Evolutionary conservation across 2,888 invertebrate genomes (phyloP).

Genomic region (Caenorhabditis virilis): DNA sequence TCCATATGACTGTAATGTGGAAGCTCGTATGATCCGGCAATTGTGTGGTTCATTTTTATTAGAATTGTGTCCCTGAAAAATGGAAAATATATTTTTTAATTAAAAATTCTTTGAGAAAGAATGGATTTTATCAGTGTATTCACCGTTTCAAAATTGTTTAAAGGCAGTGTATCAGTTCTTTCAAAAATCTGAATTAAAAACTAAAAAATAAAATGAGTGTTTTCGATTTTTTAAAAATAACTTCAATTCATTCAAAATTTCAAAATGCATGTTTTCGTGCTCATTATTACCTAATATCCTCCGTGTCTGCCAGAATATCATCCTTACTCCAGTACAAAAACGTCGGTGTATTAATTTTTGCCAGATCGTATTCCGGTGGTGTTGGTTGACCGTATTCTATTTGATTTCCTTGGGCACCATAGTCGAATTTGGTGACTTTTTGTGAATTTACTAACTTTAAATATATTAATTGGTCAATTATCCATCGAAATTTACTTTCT

Average conservation of each 20-base stretch:
- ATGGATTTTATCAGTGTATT: too few species aligned
- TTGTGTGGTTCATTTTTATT: constrained; percentile 43
- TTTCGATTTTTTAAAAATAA: too few species aligned
- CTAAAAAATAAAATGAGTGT: too few species aligned
- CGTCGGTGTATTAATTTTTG: constrained; percentile 54
- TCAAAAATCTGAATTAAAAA: too few species aligned
- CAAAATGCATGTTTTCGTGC: background rate
- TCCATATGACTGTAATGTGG: constrained; percentile 52
- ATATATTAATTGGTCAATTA: background rate
- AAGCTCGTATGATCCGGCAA: constrained; percentile 38
- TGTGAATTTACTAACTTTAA: constrained; percentile 32
- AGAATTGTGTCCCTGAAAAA: constrained; percentile 40
- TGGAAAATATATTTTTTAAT: too few species aligned
- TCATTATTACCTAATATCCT: constrained; percentile 49
- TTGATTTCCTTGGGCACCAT: constrained; percentile 37
- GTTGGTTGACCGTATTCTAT: constrained; percentile 29
- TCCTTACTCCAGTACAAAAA: constrained; percentile 62
- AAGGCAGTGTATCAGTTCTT: too few species aligned
- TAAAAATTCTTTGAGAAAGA: too few species aligned
- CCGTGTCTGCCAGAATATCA: constrained; percentile 60
- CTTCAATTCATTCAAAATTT: background rate
- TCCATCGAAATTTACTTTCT: background rate
- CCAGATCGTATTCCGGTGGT: constrained; percentile 61
- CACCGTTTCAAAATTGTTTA: too few species aligned
- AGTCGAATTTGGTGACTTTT: constrained; percentile 47